These are phyloP conservation scores for Eulithis prunata DNA, from an alignment of 2,888 invertebrate genomes.

Conservation along the genomic window DNA sequence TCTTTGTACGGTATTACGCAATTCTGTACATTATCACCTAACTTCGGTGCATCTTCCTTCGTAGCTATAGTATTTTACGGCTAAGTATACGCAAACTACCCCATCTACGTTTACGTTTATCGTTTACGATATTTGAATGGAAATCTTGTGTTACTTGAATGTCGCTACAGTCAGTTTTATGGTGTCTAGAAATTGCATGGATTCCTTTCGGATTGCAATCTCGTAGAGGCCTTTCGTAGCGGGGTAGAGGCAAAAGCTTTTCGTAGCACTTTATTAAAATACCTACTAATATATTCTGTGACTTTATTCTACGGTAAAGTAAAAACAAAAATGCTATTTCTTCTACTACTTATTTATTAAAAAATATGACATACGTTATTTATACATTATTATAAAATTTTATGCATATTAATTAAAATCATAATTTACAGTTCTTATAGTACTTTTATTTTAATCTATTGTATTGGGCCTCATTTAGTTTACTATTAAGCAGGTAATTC, in stretches of 20 bases:
- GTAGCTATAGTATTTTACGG: conserved; percentile 9
- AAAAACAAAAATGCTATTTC: no score
- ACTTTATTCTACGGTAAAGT: no score
- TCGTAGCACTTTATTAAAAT: neutral
- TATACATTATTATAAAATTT: no score
- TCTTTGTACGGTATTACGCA: no score
- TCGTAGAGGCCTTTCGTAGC: neutral
- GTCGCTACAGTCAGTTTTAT: conserved; percentile 1
- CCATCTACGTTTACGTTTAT: conserved; percentile 18
- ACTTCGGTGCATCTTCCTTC: conserved; percentile 10
- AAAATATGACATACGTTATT: no score
- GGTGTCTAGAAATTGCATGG: neutral
- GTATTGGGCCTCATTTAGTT: no score
- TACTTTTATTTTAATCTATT: no score
- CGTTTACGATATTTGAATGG: conserved; percentile 13
- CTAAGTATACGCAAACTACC: conserved; percentile 15
- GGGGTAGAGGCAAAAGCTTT: neutral
- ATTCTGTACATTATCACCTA: neutral
- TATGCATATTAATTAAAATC: no score
- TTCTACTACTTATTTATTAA: no score
- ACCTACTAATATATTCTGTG: no score
- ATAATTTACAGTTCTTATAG: no score
- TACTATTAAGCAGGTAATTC: no score
- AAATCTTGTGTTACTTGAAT: conserved; percentile 12
- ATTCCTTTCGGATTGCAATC: conserved; percentile 1